A percentile compares a stretch with the other conserved stretches of the same genome.
These are phyloP conservation scores for Cardiocondyla obscurior DNA, from an alignment of 1,140 invertebrate genomes.

Conservation along the genomic window DNA sequence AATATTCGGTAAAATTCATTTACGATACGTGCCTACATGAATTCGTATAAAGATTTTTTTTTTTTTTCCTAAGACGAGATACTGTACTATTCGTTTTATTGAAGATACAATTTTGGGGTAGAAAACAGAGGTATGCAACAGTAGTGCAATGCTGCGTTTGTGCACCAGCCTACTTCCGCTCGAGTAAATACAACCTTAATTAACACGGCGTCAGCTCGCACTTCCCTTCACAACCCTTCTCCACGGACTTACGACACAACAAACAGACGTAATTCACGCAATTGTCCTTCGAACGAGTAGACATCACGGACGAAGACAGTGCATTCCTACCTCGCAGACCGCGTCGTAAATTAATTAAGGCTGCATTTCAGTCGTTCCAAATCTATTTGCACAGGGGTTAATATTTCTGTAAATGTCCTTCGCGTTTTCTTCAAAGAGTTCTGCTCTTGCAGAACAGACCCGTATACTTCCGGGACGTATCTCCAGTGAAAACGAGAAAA, in stretches of 20 bases:
- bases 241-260: slow-evolving; percentile 71
- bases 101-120: slow-evolving; percentile 55
- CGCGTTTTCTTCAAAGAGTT: slow-evolving; percentile 23
- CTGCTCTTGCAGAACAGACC: slow-evolving; percentile 10
- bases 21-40: not conserved
- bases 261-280: slow-evolving; percentile 72
- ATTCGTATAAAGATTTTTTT: not conserved
- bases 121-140: slow-evolving; percentile 47
- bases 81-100: slow-evolving; percentile 51
- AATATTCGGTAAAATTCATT: not conserved
- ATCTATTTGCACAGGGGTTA: slow-evolving; percentile 48
- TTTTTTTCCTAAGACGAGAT: not conserved
- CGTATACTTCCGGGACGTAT: not conserved
- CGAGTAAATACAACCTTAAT: slow-evolving; percentile 78
- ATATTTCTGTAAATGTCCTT: slow-evolving; percentile 32
- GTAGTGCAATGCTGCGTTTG: slow-evolving; percentile 40
- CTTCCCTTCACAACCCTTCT: slow-evolving; percentile 57
- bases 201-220: slow-evolving; percentile 73
- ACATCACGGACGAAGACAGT: slow-evolving; percentile 34
- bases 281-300: slow-evolving; percentile 66
- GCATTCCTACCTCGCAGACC: slow-evolving; percentile 52
- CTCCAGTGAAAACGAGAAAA: not conserved
- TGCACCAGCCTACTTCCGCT: slow-evolving; percentile 70
- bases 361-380: slow-evolving; percentile 42
- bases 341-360: slow-evolving; percentile 54